phyloP scores from a whole-genome alignment of 2,113 vertebrate genomes.

The Phoxinus phoxinus region DNA sequence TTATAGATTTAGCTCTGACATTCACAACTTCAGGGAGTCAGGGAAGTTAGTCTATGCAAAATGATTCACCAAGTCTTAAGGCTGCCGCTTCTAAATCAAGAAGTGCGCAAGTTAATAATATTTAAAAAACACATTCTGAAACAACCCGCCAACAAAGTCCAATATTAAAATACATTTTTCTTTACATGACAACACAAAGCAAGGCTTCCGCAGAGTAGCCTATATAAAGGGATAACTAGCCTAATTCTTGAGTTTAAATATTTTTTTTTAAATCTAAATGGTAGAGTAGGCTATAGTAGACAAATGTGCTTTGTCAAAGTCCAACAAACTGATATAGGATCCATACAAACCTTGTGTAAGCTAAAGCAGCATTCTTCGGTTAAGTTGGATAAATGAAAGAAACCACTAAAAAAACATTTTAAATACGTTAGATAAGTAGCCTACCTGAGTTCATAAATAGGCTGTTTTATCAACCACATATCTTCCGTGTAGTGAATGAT shows the following conservation, averaged over 20 bases:
- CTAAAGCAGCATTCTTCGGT: neutral
- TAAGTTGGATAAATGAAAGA: neutral
- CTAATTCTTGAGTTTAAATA: neutral
- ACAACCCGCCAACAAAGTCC: neutral
- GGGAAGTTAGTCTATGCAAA: neutral
- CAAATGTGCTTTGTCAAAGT: constrained; percentile 5
- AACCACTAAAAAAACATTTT: neutral
- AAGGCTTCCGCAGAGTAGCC: neutral
- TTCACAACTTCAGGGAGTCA: neutral
- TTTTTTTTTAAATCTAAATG: neutral
- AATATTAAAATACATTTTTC: neutral
- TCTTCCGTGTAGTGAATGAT: neutral
- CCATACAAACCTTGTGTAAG: neutral
- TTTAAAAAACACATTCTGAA: neutral
- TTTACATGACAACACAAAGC: neutral
- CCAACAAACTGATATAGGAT: neutral
- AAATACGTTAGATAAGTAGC: neutral
- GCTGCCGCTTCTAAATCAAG: neutral
- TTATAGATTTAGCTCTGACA: neutral
- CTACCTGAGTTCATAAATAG: neutral
- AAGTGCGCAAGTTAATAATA: neutral
- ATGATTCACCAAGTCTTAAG: neutral
- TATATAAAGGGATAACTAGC: neutral
- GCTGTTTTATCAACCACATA: neutral
- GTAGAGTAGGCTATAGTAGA: neutral